Evolutionary conservation across 2,797 vertebrate genomes (phyloP), one percentile per base, ranked within the genome.

Genomic region (Enteromius anoplus): DNA sequence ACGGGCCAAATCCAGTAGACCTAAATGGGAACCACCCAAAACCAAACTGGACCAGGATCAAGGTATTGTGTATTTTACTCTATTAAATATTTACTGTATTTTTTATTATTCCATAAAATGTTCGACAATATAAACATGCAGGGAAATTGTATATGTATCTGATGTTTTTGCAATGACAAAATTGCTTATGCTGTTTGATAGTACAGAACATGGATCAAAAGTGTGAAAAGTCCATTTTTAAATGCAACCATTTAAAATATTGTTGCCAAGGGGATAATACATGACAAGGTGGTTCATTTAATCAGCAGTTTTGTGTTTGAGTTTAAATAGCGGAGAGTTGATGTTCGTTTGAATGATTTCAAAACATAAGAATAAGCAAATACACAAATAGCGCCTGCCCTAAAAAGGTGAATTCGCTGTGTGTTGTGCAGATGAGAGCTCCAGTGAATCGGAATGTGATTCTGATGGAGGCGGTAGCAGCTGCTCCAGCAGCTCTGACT

Each of bases 401-500:
- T 64, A 17, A 11, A 29, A 14, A 14, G 14, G 17, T 64, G 5
- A 17, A 64, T 64, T 64, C 32, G 2, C 6, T 64, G 45, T 71
- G 62, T 19, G 64, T 70, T 29, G 62, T 86, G 8, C 89, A 87
- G 92, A 90, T 88, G 95, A 95, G 90, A 98, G 95, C 90, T 98
- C 96, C 89, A 99, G 96, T 37, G 97, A 98, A 0, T 98, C 98
- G 0, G 98, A 98, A 0, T 98, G 97, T 8, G 98, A 98, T 83
- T 98, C 97, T 0, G 97, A 98, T 0, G 93, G 85, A 0, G 94
- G 92, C n/a, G 96, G 95, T 42, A 97, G 97, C 88, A 96, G 95
- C 92, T 97, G 97, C 91, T 98, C 98, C 89, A 97, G 97, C 66
- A 97, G 97, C 92, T 97, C 97, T 0, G 98, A 99, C 92, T 98